phyloP scores from a whole-genome alignment of 2,113 vertebrate species.

The Axis porcinus region DNA sequence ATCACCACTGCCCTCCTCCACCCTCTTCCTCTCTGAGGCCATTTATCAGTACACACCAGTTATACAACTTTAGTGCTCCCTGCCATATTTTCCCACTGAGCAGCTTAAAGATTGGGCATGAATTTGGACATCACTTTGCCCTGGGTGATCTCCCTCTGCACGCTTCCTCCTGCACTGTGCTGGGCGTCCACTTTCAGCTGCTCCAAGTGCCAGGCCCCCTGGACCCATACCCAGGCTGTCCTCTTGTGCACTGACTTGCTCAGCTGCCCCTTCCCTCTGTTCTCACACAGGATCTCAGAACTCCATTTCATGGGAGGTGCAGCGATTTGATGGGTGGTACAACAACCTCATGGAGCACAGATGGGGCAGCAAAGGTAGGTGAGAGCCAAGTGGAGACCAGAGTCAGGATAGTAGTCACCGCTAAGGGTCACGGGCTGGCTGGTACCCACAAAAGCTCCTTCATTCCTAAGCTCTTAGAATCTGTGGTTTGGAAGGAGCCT shows the following conservation, averaged over 20 bases:
- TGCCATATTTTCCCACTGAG: neutral
- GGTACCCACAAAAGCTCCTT: neutral
- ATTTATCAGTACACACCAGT: neutral
- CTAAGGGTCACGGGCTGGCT: neutral
- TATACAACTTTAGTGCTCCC: neutral
- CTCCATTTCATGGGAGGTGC: slow-evolving; percentile 84
- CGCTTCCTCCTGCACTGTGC: neutral
- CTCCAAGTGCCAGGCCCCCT: neutral
- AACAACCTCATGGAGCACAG: slow-evolving; percentile 86
- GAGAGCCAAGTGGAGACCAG: slow-evolving; percentile 57
- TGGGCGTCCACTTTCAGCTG: neutral
- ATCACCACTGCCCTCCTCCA: neutral
- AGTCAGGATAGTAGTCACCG: neutral
- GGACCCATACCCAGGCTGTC: neutral
- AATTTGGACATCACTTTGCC: neutral
- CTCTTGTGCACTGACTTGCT: neutral
- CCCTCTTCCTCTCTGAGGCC: neutral
- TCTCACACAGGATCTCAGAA: slow-evolving; percentile 73
- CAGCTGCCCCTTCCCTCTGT: neutral
- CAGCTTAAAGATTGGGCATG: neutral
- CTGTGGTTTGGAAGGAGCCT: neutral
- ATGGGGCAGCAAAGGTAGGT: slow-evolving; percentile 85
- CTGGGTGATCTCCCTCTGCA: neutral
- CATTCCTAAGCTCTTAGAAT: neutral
- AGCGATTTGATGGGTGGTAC: slow-evolving; percentile 92